A percentile compares a stretch with the other conserved stretches of the same genome.
Conservation (phyloP, 2,888 invertebrate genomes). For the Sarcophaga caerulescens region DNA sequence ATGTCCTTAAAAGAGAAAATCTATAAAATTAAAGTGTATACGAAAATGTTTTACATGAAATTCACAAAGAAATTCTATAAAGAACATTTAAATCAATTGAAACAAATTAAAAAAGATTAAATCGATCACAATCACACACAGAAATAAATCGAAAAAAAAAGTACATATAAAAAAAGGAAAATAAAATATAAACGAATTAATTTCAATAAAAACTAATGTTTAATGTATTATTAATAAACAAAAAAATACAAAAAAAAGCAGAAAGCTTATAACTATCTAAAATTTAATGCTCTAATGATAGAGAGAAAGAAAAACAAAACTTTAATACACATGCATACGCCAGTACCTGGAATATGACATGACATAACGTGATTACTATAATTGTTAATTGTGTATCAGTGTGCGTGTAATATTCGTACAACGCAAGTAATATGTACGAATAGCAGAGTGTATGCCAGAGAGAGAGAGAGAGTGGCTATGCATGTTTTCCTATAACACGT, state of each 20-base stretch:
- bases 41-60: slow-evolving; percentile 74
- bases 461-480: not conserved
- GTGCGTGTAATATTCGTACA: not conserved
- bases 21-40: slow-evolving; percentile 75
- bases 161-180: too few relatives aligned
- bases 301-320: not conserved
- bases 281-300: not conserved
- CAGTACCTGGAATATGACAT: slow-evolving; percentile 7
- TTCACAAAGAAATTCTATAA: slow-evolving; percentile 74
- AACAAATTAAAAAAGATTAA: slow-evolving; percentile 26
- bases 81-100: slow-evolving; percentile 63
- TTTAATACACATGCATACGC: not conserved
- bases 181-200: not conserved
- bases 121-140: not conserved
- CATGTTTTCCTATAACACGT: slow-evolving; percentile 28
- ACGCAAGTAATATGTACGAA: too few relatives aligned
- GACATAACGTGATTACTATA: slow-evolving; percentile 52
- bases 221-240: too few relatives aligned
- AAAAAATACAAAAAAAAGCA: too few relatives aligned
- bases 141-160: not conserved
- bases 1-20: slow-evolving; percentile 78
- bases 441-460: too few relatives aligned
- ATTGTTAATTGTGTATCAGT: slow-evolving; percentile 2
- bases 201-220: too few relatives aligned
- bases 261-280: not conserved